Evolutionary conservation across 2,888 invertebrate genomes (phyloP).

Genomic region (Nemotelus pantherinus): DNA sequence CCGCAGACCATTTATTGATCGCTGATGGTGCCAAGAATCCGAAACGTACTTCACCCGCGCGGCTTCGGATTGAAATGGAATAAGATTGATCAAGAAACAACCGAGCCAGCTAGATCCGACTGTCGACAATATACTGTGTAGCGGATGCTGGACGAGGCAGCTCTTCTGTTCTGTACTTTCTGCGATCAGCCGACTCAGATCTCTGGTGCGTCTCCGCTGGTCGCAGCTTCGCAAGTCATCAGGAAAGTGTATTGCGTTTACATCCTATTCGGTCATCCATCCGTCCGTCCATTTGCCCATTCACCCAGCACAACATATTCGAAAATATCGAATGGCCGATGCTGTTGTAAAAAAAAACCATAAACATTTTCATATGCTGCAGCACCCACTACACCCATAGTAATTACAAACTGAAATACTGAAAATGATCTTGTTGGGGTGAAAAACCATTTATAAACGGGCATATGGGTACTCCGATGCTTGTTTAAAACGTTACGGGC

Average conservation of each 20-base stretch:
- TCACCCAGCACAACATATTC: conserved; percentile 4
- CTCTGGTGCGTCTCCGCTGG: background rate
- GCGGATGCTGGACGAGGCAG: conserved; percentile 1
- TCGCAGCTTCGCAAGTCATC: background rate
- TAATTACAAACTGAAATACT: conserved; percentile 39
- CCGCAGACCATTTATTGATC: background rate
- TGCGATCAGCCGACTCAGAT: background rate
- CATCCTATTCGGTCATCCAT: conserved; percentile 1
- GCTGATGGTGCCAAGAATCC: conserved; percentile 17
- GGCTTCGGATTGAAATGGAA: background rate
- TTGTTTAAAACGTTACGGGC: conserved; percentile 19
- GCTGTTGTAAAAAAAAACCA: conserved; percentile 16
- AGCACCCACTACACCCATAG: background rate
- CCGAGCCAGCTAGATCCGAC: conserved; percentile 7
- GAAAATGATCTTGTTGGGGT: conserved; percentile 40
- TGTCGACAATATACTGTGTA: background rate
- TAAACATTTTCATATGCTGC: conserved; percentile 26
- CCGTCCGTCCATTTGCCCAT: conserved; percentile 1
- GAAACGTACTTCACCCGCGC: conserved; percentile 18
- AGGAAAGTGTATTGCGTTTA: background rate
- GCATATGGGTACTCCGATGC: conserved; percentile 33
- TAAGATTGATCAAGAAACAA: conserved; percentile 10
- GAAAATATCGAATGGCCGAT: background rate
- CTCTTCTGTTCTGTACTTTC: background rate
- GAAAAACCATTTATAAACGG: conserved; percentile 37